A percentile compares a stretch with the other conserved stretches of the same genome.
These are phyloP conservation scores for Petaurus breviceps DNA, from an alignment of 2,113 vertebrate species.

Conservation along the genomic window DNA sequence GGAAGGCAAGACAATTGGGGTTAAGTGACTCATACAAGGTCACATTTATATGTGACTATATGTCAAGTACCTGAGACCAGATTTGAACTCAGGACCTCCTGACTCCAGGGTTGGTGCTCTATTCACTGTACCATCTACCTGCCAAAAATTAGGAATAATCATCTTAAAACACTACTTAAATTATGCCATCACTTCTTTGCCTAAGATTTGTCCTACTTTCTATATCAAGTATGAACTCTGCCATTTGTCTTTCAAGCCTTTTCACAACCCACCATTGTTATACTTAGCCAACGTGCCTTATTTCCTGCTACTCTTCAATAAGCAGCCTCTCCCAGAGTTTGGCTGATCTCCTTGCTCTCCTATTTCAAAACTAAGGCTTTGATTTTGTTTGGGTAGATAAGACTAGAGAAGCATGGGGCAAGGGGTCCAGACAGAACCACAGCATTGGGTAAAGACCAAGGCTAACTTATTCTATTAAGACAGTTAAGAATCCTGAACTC, in stretches of 20 bases:
- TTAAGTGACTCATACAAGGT: too few species aligned
- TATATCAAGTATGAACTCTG: conserved; percentile 4
- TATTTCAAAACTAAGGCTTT: neutral
- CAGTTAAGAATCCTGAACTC: neutral
- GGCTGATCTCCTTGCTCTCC: neutral
- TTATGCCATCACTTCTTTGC: neutral
- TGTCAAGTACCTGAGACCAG: too few species aligned
- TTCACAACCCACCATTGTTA: neutral
- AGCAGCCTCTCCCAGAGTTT: neutral
- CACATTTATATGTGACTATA: too few species aligned
- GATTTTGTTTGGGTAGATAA: neutral
- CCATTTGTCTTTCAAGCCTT: neutral
- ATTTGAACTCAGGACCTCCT: too few species aligned
- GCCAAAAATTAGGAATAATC: neutral
- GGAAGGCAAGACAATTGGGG: too few species aligned
- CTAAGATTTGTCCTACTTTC: neutral
- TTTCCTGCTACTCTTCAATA: neutral
- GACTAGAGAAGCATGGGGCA: neutral
- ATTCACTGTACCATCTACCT: too few species aligned
- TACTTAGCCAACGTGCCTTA: neutral
- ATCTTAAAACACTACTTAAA: conserved; percentile 1
- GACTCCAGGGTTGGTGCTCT: too few species aligned
- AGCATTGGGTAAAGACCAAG: neutral
- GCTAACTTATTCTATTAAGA: neutral
- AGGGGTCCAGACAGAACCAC: neutral